These are phyloP conservation scores for Aradophagus sp. DNA, from an alignment of 1,140 invertebrate species.

Conservation along the genomic window DNA sequence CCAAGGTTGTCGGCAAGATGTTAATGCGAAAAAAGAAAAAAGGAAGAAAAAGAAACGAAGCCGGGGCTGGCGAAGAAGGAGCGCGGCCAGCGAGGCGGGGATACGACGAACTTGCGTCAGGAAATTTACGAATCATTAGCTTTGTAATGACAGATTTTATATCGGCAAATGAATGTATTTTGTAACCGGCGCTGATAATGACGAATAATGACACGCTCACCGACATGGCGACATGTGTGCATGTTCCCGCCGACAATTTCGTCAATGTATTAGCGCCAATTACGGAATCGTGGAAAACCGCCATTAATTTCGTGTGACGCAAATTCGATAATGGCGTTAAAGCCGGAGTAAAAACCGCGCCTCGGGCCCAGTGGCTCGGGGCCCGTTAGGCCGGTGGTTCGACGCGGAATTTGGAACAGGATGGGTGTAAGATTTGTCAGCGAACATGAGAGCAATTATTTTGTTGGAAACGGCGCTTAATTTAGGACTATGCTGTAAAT, in stretches of 20 bases:
- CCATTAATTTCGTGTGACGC: slow-evolving; percentile 43
- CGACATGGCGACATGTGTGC: slow-evolving; percentile 42
- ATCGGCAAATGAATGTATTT: slow-evolving; percentile 50
- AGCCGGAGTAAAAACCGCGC: slow-evolving; percentile 19
- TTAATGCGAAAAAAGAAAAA: slow-evolving; percentile 46
- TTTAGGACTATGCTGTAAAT: too few relatives aligned
- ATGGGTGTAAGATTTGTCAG: too few relatives aligned
- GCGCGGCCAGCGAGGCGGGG: not conserved
- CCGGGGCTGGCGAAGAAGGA: too few relatives aligned
- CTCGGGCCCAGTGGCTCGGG: slow-evolving; percentile 14
- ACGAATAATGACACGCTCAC: slow-evolving; percentile 49
- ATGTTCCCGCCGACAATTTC: slow-evolving; percentile 34
- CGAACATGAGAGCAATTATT: too few relatives aligned
- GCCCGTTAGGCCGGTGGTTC: slow-evolving; percentile 24
- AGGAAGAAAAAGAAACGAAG: slow-evolving; percentile 6
- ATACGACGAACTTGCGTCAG: slow-evolving; percentile 45
- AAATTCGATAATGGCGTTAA: slow-evolving; percentile 52
- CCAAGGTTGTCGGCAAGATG: slow-evolving; percentile 57
- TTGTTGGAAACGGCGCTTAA: too few relatives aligned
- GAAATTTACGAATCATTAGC: slow-evolving; percentile 59
- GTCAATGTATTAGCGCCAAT: slow-evolving; percentile 42
- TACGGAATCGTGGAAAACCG: slow-evolving; percentile 44
- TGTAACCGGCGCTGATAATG: slow-evolving; percentile 53
- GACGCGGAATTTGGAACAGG: not conserved
- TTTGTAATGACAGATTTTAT: slow-evolving; percentile 58